phyloP scores from a whole-genome alignment of 2,797 vertebrate genomes.

The Micrastur ruficollis region DNA sequence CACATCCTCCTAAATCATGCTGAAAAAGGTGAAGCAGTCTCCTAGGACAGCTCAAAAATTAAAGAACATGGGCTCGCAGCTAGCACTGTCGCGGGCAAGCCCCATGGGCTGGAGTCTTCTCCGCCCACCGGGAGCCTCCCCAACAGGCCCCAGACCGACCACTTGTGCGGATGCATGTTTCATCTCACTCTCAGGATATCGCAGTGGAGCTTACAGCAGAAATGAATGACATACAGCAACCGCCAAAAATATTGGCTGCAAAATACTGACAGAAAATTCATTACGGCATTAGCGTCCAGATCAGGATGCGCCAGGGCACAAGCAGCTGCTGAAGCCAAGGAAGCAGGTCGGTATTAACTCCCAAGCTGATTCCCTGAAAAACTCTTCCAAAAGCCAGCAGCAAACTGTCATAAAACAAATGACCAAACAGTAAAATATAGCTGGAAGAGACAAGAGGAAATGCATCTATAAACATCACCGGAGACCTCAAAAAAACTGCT shows the following conservation, averaged over 20 bases:
- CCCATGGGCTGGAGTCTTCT: not conserved
- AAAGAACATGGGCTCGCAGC: fast-evolving
- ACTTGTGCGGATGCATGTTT: not conserved
- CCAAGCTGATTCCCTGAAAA: not conserved
- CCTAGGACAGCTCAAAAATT: not conserved
- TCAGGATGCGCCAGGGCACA: not conserved
- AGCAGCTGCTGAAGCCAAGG: not conserved
- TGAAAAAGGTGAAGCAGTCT: slow-evolving; percentile 22
- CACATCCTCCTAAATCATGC: slow-evolving; percentile 16
- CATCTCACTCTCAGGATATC: not conserved
- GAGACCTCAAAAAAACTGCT: not conserved
- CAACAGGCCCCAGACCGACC: fast-evolving
- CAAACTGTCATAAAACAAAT: not conserved
- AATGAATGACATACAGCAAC: not conserved
- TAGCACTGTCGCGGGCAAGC: not conserved
- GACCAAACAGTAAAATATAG: not conserved
- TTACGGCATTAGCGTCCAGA: not conserved
- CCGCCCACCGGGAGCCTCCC: not conserved
- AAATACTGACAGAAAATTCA: not conserved
- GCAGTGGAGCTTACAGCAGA: not conserved
- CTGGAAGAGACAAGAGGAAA: not conserved
- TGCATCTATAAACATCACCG: not conserved
- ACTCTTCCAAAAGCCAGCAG: not conserved
- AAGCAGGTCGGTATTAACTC: not conserved
- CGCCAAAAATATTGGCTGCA: not conserved